Base-by-base conservation (phyloP, 2,888 invertebrate genomes). In the Euplagia quadripunctaria region DNA sequence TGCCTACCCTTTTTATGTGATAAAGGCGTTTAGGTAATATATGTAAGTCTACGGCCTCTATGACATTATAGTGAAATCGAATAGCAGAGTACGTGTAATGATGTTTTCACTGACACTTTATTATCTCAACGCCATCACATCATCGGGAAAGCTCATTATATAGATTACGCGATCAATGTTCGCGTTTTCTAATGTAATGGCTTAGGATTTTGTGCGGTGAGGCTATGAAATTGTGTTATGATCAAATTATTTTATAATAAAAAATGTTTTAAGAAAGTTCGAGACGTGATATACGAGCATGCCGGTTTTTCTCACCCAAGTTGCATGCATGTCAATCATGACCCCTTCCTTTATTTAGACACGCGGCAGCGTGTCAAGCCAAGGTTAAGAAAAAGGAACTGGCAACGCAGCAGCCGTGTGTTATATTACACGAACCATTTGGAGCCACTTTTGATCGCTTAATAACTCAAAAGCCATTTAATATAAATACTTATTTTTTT, bases 101-200 rank as follows among this genome's bases (percentile, higher is more conserved):
- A 67, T 64, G 78, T 79, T 83, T 85, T 79, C 83, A 71, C 79
- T 78, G 65, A 55, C 66, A 72, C 64, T 73, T 64, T 73, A 75
- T 77, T 68, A 80, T 70, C 66, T 63, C 66, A 73, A 64, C 9
- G 77, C 75, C 71, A 72, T 64, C 11, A 79, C 75, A 74, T 85
- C 77, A 85, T 78, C 76, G 77, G 78, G 74, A 84, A 84, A 84
- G 80, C 78, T 83, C 75, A 75, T 84, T 80, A 82, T 74, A 76
- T 75, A 75, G 73, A 85, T 81, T 83, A 83, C 74, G 64, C 70
- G 70, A 85, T 81, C 74, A 71, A 61, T 76, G 67, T 43, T 68
- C 69, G 73, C 78, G 72, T 75, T 83, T 79, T 83, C 85, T 81
- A 85, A 76, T 77, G 72, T 65, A 74, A 77, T 76, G 71, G 74